Evolutionary conservation across 2,797 vertebrate genomes (phyloP).

Genomic region (Columba guinea): DNA sequence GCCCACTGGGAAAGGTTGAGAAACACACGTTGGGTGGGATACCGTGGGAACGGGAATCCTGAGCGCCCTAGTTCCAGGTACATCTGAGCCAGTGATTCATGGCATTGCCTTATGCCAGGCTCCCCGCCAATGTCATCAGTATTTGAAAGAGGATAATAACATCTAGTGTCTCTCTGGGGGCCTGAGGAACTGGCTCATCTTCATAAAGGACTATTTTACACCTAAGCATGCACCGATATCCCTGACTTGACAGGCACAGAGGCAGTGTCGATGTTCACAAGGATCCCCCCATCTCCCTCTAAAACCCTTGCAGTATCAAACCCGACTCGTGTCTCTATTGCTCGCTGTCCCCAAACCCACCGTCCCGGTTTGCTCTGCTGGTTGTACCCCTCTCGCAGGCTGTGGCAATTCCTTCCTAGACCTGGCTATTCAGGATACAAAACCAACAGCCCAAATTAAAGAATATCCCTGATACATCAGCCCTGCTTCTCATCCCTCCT

Average conservation of each 20-base stretch:
- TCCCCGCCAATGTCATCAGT: not conserved
- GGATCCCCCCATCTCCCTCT: not conserved
- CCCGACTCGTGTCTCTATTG: not conserved
- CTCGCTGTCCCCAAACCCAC: not conserved
- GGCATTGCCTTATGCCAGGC: not conserved
- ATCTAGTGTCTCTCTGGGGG: not conserved
- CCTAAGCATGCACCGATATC: rapidly evolving
- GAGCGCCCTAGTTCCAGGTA: not conserved
- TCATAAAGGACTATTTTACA: not conserved
- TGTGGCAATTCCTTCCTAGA: not conserved
- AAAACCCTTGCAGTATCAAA: not conserved
- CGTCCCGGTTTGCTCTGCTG: not conserved
- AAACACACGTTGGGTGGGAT: conserved; percentile 12
- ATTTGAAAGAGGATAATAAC: not conserved
- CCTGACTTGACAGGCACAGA: not conserved
- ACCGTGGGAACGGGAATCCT: conserved; percentile 6
- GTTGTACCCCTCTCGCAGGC: not conserved
- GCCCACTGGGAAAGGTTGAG: not conserved
- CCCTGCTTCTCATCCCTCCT: not conserved
- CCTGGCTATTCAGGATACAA: not conserved
- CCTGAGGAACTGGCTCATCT: not conserved
- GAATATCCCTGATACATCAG: not conserved
- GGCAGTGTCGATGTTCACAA: rapidly evolving
- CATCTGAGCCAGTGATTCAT: conserved; percentile 34
- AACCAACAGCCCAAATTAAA: not conserved